phyloP scores from a whole-genome alignment of 2,888 invertebrate genomes.

The Tachina lurida region DNA sequence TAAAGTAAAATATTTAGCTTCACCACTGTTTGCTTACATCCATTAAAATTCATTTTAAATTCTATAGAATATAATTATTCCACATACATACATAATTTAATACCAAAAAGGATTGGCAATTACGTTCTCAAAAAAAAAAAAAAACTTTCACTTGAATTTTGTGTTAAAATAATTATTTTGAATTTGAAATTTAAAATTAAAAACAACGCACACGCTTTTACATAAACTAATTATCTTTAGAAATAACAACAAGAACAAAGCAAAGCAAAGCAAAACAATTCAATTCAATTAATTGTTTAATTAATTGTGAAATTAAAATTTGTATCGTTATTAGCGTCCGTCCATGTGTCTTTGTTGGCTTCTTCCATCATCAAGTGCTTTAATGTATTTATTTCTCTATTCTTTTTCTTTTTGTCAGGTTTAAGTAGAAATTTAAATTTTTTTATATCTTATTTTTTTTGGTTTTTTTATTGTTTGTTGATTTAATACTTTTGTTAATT shows the following conservation, averaged over 20 bases:
- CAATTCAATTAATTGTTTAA: slow-evolving; percentile 71
- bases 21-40: too few species aligned
- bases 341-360: slow-evolving; percentile 5
- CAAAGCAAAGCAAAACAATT: slow-evolving; percentile 40
- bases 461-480: slow-evolving; percentile 45
- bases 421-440: slow-evolving; percentile 31
- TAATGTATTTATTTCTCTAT: background rate
- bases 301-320: slow-evolving; percentile 72
- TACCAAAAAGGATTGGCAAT: background rate
- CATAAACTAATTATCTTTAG: slow-evolving; percentile 26
- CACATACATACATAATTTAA: too few species aligned
- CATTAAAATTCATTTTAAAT: too few species aligned
- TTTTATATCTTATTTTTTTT: background rate
- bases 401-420: slow-evolving; percentile 29
- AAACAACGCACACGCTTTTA: slow-evolving; percentile 10
- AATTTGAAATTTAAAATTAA: slow-evolving; percentile 1
- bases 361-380: slow-evolving; percentile 14
- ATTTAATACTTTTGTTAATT: slow-evolving; percentile 68
- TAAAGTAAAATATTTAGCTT: too few species aligned
- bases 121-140: background rate
- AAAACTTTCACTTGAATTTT: background rate
- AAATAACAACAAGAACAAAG: background rate
- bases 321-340: slow-evolving; percentile 34
- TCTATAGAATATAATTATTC: too few species aligned
- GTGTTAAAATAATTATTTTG: background rate